Conservation (phyloP, 2,113 vertebrate species). For the Acrocephalus arundinaceus region DNA sequence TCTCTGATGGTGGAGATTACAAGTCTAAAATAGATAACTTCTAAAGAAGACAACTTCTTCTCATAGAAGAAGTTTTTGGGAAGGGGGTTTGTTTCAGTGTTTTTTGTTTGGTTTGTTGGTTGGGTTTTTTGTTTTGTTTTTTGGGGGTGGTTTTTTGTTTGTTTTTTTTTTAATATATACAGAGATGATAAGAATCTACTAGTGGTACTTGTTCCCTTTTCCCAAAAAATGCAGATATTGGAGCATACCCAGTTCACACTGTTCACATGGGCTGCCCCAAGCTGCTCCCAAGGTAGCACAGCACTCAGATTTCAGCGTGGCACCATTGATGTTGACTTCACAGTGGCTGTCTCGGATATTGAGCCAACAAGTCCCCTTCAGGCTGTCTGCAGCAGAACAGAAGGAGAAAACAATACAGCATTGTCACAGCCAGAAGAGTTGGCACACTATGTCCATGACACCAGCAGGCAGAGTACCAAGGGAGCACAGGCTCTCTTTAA, state of each 20-base stretch:
- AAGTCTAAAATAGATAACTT: not conserved
- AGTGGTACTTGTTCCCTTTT: not conserved
- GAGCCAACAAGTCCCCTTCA: constrained; percentile 83
- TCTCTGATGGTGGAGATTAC: not conserved
- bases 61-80: not conserved
- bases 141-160: not conserved
- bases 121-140: not conserved
- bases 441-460: not conserved
- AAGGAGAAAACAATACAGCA: not conserved
- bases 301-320: constrained; percentile 81
- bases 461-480: not conserved
- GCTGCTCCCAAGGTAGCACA: constrained; percentile 80
- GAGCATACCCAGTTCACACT: constrained; percentile 74
- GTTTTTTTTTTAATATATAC: not conserved
- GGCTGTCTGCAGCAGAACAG: constrained; percentile 70
- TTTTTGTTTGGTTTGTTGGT: not conserved
- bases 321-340: constrained; percentile 82
- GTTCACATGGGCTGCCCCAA: constrained; percentile 83
- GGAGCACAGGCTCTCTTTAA: not conserved
- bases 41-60: not conserved
- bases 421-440: not conserved
- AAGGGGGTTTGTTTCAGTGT: accelerated
- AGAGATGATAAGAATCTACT: not conserved
- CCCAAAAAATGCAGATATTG: not conserved
- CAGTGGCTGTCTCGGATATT: constrained; percentile 76